Percentiles rank a stretch among this genome's conserved stretches.
Conservation (phyloP, 2,888 invertebrate genomes). For the Ditula angustiorana region DNA sequence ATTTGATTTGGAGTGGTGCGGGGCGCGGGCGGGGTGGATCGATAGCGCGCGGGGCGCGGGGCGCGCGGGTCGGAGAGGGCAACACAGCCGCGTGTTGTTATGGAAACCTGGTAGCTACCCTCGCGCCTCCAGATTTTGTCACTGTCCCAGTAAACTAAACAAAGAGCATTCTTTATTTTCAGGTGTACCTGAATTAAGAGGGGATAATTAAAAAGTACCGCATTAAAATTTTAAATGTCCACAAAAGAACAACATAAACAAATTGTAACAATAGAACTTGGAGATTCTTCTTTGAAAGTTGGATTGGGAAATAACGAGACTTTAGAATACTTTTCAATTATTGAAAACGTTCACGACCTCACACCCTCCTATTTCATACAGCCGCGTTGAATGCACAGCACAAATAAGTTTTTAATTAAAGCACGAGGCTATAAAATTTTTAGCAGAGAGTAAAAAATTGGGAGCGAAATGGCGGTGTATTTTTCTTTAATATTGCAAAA, state of each 20-base stretch:
- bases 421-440: constrained; percentile 16
- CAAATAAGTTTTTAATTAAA: constrained; percentile 25
- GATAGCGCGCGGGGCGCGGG: constrained; percentile 53
- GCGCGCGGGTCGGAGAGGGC: constrained; percentile 50
- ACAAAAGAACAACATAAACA: not conserved
- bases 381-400: constrained; percentile 16
- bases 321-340: constrained; percentile 6
- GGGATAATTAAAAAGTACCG: constrained; percentile 9
- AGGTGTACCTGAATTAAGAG: constrained; percentile 46
- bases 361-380: constrained; percentile 1
- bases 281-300: constrained; percentile 2
- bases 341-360: constrained; percentile 4
- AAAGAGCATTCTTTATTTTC: constrained; percentile 78
- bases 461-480: constrained; percentile 5
- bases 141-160: constrained; percentile 82
- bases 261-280: constrained; percentile 15
- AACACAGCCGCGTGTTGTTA: constrained; percentile 79
- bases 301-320: constrained; percentile 7
- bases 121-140: constrained; percentile 81
- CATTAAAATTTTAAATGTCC: constrained; percentile 1
- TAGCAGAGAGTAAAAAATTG: constrained; percentile 10
- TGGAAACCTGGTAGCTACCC: constrained; percentile 81
- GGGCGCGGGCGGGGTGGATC: constrained; percentile 61
- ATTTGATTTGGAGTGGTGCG: constrained; percentile 83
- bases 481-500: constrained; percentile 20